These are phyloP conservation scores for Hypselothyrea guttata DNA, from an alignment of 2,888 invertebrate species.

Conservation along the genomic window DNA sequence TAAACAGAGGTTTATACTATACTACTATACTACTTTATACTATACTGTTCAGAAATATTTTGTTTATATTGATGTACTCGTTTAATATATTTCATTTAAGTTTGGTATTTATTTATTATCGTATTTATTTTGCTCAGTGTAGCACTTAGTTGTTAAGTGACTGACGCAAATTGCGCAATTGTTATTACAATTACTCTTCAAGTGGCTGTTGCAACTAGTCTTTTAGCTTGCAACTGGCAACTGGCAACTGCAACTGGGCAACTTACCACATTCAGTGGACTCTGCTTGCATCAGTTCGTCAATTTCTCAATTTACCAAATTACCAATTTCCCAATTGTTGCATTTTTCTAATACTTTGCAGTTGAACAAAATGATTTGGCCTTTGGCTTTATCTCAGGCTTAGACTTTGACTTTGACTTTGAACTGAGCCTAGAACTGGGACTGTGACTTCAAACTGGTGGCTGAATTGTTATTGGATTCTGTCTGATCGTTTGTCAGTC, in stretches of 20 bases:
- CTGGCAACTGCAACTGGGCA: no score
- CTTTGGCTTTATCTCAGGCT: conserved; percentile 61
- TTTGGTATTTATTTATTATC: no score
- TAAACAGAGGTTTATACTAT: no score
- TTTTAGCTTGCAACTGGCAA: conserved; percentile 15
- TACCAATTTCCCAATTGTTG: conserved; percentile 20
- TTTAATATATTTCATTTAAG: no score
- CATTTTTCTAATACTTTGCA: conserved; percentile 63
- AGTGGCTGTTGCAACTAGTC: conserved; percentile 32
- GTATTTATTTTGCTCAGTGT: not conserved
- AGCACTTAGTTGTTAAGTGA: conserved; percentile 51
- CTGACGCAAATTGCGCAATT: conserved; percentile 75
- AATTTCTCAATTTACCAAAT: conserved; percentile 11
- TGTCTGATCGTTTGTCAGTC: conserved; percentile 58
- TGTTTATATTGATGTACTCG: no score
- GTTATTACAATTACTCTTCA: conserved; percentile 70
- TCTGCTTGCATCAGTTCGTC: conserved; percentile 18
- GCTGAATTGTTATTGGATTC: conserved; percentile 8
- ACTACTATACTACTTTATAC: no score
- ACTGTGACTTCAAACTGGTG: not conserved
- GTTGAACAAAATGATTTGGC: conserved; percentile 56
- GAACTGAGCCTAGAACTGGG: not conserved
- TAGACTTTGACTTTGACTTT: not conserved
- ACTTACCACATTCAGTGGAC: conserved; percentile 18
- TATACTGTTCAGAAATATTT: no score